Conservation (phyloP, 2,113 vertebrate genomes). For the Morone chrysops region DNA sequence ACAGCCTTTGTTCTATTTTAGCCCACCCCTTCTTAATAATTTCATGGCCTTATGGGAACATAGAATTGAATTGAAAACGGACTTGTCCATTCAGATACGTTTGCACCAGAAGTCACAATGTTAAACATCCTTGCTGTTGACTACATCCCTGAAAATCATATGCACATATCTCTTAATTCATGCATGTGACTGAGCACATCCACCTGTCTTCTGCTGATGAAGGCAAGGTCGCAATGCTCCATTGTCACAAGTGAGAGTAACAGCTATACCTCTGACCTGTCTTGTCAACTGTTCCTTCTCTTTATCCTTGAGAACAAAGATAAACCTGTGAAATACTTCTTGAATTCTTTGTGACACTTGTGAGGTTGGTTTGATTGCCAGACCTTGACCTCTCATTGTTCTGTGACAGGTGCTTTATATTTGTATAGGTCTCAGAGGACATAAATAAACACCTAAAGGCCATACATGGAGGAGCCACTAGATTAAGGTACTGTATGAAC, state of each 20-base stretch:
- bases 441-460: conserved; percentile 12
- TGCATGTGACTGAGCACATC: not conserved
- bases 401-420: conserved; percentile 19
- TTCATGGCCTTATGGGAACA: not conserved
- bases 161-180: not conserved
- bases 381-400: conserved; percentile 15
- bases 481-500: not conserved
- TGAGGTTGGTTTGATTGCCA: conserved; percentile 37
- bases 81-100: too few relatives aligned
- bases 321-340: conserved; percentile 20
- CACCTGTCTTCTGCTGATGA: conserved; percentile 7
- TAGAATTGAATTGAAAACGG: too few relatives aligned
- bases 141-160: not conserved
- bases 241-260: conserved; percentile 4
- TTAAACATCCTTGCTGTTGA: not conserved
- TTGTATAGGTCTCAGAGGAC: not conserved
- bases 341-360: conserved; percentile 24
- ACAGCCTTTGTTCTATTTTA: conserved; percentile 4
- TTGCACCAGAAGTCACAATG: not conserved
- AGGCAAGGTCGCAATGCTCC: conserved; percentile 1
- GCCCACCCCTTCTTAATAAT: not conserved
- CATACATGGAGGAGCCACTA: not conserved
- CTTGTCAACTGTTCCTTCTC: conserved; percentile 12
- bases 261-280: not conserved
- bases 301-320: conserved; percentile 16